phyloP scores from a whole-genome alignment of 1,140 invertebrate species.

The Cydia strobilella region DNA sequence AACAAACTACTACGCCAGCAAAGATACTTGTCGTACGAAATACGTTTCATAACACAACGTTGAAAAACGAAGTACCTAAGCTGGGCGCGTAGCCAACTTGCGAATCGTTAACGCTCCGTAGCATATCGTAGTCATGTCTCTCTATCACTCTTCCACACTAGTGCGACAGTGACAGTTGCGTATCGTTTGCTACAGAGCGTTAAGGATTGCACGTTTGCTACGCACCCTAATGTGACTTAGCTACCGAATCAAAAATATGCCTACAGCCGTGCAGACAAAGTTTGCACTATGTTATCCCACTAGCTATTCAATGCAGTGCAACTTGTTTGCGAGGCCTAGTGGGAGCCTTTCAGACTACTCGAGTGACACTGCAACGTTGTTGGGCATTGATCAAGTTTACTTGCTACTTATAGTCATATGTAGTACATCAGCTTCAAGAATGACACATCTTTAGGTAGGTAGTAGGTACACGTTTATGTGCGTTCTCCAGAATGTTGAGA shows the following conservation, averaged over 20 bases:
- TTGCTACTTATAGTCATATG: not conserved
- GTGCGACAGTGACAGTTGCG: too few species aligned
- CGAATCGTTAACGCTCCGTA: too few species aligned
- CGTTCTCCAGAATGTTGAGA: too few species aligned
- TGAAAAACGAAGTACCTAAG: not conserved
- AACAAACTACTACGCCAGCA: not conserved
- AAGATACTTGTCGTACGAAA: too few species aligned
- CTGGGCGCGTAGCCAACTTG: too few species aligned
- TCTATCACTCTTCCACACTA: too few species aligned
- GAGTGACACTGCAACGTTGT: not conserved
- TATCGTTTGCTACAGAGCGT: too few species aligned
- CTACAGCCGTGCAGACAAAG: not conserved
- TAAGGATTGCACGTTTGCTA: too few species aligned
- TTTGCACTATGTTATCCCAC: not conserved
- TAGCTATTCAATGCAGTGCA: conserved; percentile 6
- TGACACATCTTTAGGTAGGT: too few species aligned
- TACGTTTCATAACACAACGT: not conserved
- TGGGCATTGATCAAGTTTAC: not conserved
- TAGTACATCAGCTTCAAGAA: not conserved
- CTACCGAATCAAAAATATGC: not conserved
- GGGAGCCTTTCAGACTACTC: too few species aligned
- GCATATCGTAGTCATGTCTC: too few species aligned
- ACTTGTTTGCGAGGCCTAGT: not conserved
- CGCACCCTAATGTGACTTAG: not conserved
- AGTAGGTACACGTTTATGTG: too few species aligned